Conservation (phyloP, 2,888 invertebrate genomes). For the Pemphredon lugubris region DNA sequence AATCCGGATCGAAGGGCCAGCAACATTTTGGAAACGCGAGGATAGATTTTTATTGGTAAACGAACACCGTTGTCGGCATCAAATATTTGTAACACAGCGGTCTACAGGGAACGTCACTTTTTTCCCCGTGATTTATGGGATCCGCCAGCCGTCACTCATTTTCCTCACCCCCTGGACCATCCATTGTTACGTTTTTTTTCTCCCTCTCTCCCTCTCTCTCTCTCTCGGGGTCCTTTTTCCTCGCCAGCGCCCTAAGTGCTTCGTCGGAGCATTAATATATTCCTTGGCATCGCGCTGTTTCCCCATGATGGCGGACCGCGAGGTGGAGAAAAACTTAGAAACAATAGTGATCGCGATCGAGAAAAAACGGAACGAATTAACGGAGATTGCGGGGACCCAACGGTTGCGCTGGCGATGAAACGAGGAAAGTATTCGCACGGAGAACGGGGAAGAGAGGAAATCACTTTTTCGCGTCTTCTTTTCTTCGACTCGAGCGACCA, state of each 20-base stretch:
- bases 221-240: slow-evolving; percentile 1
- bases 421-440: neutral
- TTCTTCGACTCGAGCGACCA: slow-evolving; percentile 21
- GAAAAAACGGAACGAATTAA: slow-evolving; percentile 28
- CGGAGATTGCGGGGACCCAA: slow-evolving; percentile 6
- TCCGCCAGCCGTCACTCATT: slow-evolving; percentile 55
- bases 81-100: slow-evolving; percentile 37
- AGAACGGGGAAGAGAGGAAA: neutral
- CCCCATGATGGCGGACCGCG: neutral
- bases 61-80: slow-evolving; percentile 8
- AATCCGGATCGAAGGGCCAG: too few species aligned
- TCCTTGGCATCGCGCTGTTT: neutral
- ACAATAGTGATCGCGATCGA: slow-evolving; percentile 24
- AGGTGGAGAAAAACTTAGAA: neutral
- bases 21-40: too few species aligned
- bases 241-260: slow-evolving; percentile 23
- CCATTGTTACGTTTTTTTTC: slow-evolving; percentile 43
- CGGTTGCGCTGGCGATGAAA: neutral
- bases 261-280: slow-evolving; percentile 33
- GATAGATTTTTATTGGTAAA: slow-evolving; percentile 33
- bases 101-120: slow-evolving; percentile 25
- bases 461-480: slow-evolving; percentile 1
- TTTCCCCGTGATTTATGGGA: slow-evolving; percentile 54
- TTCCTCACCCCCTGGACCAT: slow-evolving; percentile 19
- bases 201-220: neutral